A percentile compares a stretch with the other conserved stretches of the same genome.
Conservation (phyloP, 1,140 invertebrate species). For the Diuraphis noxia region DNA sequence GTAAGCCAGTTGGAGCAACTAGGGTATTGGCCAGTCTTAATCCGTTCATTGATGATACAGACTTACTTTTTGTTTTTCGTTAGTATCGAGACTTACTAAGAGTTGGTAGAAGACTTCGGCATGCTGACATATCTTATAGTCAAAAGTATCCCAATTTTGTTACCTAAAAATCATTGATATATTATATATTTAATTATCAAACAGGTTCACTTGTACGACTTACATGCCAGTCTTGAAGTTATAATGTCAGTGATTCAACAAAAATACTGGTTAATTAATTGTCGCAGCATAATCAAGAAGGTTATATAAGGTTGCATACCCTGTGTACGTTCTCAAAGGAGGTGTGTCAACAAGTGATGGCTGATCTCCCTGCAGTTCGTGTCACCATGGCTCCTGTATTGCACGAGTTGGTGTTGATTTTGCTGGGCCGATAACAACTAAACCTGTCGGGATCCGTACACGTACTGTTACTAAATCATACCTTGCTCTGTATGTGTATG, state of each 20-base stretch:
- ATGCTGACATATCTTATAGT: slow-evolving; percentile 57
- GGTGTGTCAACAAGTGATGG: slow-evolving; percentile 56
- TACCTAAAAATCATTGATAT: slow-evolving; percentile 54
- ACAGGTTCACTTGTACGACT: neutral
- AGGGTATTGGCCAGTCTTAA: slow-evolving; percentile 4
- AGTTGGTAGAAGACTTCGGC: slow-evolving; percentile 60
- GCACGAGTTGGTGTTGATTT: slow-evolving; percentile 20
- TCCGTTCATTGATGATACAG: slow-evolving; percentile 59
- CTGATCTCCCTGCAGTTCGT: slow-evolving; percentile 54
- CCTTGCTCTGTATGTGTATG: slow-evolving; percentile 56
- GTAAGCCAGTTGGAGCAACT: slow-evolving; percentile 57
- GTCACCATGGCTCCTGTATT: neutral
- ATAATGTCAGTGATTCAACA: neutral
- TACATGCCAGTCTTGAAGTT: neutral
- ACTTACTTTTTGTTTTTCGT: too few relatives aligned
- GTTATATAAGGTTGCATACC: neutral
- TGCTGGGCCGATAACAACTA: slow-evolving; percentile 51
- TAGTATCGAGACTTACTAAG: too few relatives aligned
- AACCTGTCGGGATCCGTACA: slow-evolving; percentile 56
- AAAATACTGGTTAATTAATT: neutral
- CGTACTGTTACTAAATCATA: slow-evolving; percentile 55
- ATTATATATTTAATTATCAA: neutral
- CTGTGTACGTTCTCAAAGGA: neutral
- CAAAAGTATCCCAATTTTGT: slow-evolving; percentile 59
- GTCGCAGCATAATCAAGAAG: neutral